phyloP scores from a whole-genome alignment of 2,113 vertebrate genomes.

The Crotalus horridus region DNA sequence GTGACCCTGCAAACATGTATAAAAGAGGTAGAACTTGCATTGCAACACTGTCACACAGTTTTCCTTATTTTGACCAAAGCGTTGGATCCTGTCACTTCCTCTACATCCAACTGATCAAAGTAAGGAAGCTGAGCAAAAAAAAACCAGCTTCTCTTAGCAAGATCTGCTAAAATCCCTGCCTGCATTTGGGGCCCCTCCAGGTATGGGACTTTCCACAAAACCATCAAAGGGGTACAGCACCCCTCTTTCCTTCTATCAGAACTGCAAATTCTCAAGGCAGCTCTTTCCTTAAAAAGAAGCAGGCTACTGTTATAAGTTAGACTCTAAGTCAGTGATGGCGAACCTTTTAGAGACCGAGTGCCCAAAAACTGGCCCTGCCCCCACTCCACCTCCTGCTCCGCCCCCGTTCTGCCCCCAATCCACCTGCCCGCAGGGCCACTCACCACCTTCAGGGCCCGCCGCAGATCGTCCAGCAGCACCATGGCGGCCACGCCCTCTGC shows the following conservation, averaged over 20 bases:
- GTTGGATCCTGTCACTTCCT: not conserved
- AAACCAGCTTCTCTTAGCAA: not conserved
- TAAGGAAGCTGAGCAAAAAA: not conserved
- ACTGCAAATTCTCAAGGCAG: not conserved
- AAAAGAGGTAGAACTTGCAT: not conserved
- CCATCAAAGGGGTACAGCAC: not conserved
- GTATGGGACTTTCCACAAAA: not conserved
- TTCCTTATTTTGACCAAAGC: not conserved
- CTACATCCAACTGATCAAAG: not conserved
- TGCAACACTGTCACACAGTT: not conserved
- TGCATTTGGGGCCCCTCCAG: not conserved
- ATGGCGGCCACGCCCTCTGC: too few species aligned
- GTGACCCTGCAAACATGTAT: not conserved
- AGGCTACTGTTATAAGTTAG: not conserved
- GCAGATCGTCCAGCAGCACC: too few species aligned
- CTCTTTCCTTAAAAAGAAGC: not conserved
- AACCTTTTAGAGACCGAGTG: too few species aligned
- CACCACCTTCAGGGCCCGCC: too few species aligned
- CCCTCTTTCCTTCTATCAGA: not conserved
- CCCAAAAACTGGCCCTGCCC: too few species aligned
- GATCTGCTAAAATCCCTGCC: not conserved
- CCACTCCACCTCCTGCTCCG: too few species aligned
- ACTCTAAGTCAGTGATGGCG: too few species aligned
- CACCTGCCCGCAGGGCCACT: too few species aligned
- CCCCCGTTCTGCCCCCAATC: too few species aligned